phyloP scores from a whole-genome alignment of 2,797 vertebrate species.

The Sebastes cheni region DNA sequence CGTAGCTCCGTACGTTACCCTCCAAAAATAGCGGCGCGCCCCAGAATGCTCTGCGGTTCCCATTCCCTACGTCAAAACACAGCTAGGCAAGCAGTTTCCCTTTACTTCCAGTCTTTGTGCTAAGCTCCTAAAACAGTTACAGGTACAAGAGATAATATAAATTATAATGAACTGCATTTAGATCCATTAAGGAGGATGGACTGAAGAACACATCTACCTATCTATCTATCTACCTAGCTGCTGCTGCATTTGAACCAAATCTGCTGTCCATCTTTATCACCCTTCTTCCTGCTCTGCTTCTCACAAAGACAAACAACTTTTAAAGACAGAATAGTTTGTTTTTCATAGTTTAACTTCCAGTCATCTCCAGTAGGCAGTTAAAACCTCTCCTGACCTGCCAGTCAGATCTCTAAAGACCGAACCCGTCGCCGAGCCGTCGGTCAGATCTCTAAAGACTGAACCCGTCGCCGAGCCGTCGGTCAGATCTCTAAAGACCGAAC shows the following conservation, averaged over 20 bases:
- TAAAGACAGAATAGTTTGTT: background rate
- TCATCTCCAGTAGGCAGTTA: background rate
- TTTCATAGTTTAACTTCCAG: background rate
- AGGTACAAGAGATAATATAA: background rate
- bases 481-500: background rate
- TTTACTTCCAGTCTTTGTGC: background rate
- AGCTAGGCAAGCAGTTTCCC: background rate
- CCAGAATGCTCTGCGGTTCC: too few relatives aligned
- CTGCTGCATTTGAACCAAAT: conserved; percentile 27
- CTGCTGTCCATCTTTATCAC: background rate
- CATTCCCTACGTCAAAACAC: background rate
- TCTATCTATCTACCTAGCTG: background rate
- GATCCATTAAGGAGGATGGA: background rate
- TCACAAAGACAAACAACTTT: background rate
- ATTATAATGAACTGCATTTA: background rate
- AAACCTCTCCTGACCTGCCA: background rate
- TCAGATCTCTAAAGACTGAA: background rate
- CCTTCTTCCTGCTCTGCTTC: background rate
- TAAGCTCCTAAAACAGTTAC: background rate
- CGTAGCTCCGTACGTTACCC: too few relatives aligned
- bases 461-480: too few relatives aligned
- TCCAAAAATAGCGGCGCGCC: too few relatives aligned
- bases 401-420: background rate
- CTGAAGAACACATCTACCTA: background rate
- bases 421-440: background rate